phyloP scores from a whole-genome alignment of 2,113 vertebrate species.

The Urocynchramus pylzowi region DNA sequence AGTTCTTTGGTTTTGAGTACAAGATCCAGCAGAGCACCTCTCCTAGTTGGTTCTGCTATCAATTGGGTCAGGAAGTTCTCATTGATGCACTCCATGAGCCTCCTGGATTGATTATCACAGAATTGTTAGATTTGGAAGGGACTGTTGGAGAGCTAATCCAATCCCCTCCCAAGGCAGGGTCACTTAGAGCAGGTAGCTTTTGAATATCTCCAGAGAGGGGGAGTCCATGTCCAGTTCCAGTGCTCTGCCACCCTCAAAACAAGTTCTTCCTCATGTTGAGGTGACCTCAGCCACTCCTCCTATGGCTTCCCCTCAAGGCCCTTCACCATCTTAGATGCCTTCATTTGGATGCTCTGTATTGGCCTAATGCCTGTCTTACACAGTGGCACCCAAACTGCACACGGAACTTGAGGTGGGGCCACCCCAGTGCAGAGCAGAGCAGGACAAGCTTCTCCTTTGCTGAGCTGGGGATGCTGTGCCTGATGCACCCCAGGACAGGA shows the following conservation, averaged over 20 bases:
- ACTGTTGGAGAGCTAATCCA: neutral
- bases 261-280: neutral
- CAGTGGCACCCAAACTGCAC: neutral
- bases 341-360: neutral
- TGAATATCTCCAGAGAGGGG: neutral
- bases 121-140: neutral
- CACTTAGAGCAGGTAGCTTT: neutral
- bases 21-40: neutral
- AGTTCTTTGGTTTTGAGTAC: neutral
- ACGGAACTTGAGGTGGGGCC: accelerated
- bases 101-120: neutral
- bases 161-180: too few species aligned
- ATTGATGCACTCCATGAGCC: neutral
- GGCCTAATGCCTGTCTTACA: neutral
- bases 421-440: neutral
- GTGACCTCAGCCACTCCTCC: neutral
- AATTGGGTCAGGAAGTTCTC: neutral
- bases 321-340: neutral
- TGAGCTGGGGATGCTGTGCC: accelerated
- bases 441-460: neutral
- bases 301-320: accelerated
- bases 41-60: neutral
- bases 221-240: neutral
- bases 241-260: neutral
- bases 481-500: accelerated